A percentile compares a stretch with the other conserved stretches of the same genome.
phyloP scores from a whole-genome alignment of 2,888 invertebrate species.

The Pharmacophagus antenor region DNA sequence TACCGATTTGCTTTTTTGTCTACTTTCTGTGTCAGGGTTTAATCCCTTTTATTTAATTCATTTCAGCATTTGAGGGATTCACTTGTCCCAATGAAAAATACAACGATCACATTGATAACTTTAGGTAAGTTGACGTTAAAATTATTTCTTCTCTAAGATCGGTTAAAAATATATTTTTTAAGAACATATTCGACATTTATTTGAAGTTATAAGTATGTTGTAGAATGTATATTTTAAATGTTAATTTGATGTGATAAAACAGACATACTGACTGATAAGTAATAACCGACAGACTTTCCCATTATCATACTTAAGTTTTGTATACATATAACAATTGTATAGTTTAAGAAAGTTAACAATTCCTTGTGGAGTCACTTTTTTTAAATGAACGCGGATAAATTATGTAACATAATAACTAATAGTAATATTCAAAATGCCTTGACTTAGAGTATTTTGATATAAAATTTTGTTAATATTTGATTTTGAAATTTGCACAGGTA shows the following conservation, averaged over 20 bases:
- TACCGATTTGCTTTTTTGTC: too few species aligned
- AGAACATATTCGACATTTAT: too few species aligned
- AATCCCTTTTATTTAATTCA: not conserved
- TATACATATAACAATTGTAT: too few species aligned
- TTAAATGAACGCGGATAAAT: not conserved
- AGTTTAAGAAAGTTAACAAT: too few species aligned
- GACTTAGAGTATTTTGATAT: not conserved
- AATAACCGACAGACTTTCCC: too few species aligned
- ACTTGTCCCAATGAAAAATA: constrained; percentile 15
- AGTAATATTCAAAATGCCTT: not conserved
- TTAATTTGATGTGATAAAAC: too few species aligned
- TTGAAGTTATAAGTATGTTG: too few species aligned
- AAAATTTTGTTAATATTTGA: not conserved
- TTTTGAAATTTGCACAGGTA: constrained; percentile 41
- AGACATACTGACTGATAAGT: too few species aligned
- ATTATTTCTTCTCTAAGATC: not conserved
- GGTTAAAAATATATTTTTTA: not conserved
- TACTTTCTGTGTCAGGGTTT: too few species aligned
- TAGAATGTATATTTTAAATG: too few species aligned
- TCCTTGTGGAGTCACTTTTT: too few species aligned
- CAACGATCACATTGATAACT: constrained; percentile 38
- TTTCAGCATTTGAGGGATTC: constrained; percentile 20
- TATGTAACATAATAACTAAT: not conserved
- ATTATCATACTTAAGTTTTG: too few species aligned
- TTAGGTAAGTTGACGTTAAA: constrained; percentile 42